Percentiles rank a stretch among this genome's conserved stretches.
Conservation (phyloP, 1,140 invertebrate genomes). For the Daktulosphaira vitifoliae region DNA sequence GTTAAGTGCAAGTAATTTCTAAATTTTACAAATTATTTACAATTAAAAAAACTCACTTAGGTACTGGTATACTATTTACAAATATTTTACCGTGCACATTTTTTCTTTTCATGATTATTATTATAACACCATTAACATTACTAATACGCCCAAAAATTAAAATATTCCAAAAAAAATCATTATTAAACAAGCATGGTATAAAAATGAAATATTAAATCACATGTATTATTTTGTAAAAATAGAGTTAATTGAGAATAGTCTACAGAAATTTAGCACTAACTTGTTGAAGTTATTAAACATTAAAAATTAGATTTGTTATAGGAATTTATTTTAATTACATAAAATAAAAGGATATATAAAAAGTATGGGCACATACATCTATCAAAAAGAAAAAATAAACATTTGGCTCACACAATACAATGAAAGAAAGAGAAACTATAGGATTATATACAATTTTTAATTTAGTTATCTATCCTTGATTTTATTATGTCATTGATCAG, state of each 20-base stretch:
- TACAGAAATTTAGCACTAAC: no score
- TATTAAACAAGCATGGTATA: not conserved
- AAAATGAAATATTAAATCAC: no score
- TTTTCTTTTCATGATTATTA: no score
- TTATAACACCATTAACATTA: no score
- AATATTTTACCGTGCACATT: not conserved
- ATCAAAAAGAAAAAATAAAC: constrained; percentile 23
- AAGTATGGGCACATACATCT: not conserved
- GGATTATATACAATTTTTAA: constrained; percentile 2
- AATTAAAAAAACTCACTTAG: constrained; percentile 12
- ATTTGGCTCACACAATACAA: constrained; percentile 8
- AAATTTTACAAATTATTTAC: constrained; percentile 23
- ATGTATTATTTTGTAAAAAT: no score
- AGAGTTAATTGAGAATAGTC: no score
- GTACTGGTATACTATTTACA: constrained; percentile 15
- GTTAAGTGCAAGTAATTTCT: constrained; percentile 13
- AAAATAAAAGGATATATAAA: constrained; percentile 1
- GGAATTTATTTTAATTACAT: not conserved
- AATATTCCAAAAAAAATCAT: not conserved
- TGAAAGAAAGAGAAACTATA: not conserved
- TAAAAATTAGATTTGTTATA: no score
- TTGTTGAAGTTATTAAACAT: no score
- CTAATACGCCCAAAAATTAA: no score
- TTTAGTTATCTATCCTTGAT: constrained; percentile 11
- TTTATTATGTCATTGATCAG: constrained; percentile 24